These are phyloP conservation scores for Ahaetulla prasina DNA, from an alignment of 2,113 vertebrate genomes.

Conservation along the genomic window DNA sequence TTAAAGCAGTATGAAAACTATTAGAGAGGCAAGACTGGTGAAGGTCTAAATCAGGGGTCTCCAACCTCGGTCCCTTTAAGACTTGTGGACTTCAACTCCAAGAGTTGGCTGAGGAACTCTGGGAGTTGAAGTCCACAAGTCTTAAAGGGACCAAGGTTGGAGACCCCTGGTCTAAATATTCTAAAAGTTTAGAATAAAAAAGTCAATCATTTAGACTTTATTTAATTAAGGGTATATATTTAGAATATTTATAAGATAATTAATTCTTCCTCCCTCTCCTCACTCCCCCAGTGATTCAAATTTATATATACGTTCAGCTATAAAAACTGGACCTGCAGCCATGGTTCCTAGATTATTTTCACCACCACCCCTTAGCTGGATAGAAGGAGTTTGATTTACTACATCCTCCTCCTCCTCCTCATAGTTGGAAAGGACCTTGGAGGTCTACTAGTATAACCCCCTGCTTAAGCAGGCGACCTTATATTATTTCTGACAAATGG, in stretches of 20 bases:
- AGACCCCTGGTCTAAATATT: background rate
- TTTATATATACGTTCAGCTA: background rate
- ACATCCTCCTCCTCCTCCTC: too few relatives aligned
- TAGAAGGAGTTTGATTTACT: background rate
- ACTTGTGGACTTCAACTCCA: too few relatives aligned
- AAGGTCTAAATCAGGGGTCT: background rate
- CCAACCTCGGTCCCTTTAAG: too few relatives aligned
- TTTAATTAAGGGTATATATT: background rate
- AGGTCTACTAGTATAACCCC: background rate
- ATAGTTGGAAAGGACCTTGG: background rate
- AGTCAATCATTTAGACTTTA: background rate
- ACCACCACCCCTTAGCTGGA: background rate
- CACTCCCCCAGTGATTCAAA: background rate
- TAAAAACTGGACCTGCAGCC: background rate
- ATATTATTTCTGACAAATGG: background rate
- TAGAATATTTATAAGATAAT: background rate
- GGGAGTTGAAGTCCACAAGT: too few relatives aligned
- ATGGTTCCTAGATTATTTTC: background rate
- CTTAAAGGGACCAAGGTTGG: too few relatives aligned
- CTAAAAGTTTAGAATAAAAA: background rate
- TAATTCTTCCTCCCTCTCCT: background rate
- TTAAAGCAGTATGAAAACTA: background rate
- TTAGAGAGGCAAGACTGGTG: background rate
- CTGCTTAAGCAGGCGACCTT: background rate
- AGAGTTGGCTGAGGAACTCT: too few relatives aligned